A percentile compares a stretch with the other conserved stretches of the same genome.
These are phyloP conservation scores for Muntiacus reevesi DNA, from an alignment of 2,113 vertebrate species.

Conservation along the genomic window DNA sequence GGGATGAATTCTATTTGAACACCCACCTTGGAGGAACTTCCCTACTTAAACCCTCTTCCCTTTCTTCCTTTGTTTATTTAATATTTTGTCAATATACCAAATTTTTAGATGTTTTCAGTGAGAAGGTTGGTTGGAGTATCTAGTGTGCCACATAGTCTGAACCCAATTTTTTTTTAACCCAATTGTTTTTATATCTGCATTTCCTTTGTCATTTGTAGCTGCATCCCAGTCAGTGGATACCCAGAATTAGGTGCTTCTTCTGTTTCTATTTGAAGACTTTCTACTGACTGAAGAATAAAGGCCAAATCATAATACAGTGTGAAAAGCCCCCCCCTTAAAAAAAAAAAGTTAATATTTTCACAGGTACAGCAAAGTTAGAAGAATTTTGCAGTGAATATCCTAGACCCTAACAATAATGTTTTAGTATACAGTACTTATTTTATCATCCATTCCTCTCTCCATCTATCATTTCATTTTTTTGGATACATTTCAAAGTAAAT, in stretches of 20 bases:
- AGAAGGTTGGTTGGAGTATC: background rate
- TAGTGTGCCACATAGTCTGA: background rate
- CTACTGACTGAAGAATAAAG: background rate
- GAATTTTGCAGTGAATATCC: background rate
- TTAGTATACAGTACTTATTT: background rate
- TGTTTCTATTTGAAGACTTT: background rate
- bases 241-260: background rate
- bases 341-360: background rate
- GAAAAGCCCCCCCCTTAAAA: background rate
- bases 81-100: background rate
- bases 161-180: background rate
- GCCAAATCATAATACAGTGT: background rate
- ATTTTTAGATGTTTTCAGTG: background rate
- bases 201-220: background rate
- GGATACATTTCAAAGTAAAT: slow-evolving; percentile 8
- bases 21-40: background rate
- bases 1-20: background rate
- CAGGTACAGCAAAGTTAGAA: background rate
- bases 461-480: background rate
- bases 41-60: background rate
- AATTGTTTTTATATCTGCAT: background rate
- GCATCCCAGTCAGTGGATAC: background rate
- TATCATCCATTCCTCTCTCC: background rate
- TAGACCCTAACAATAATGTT: background rate
- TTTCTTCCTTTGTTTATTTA: background rate